phyloP scores from a whole-genome alignment of 2,113 vertebrate genomes.

The Sprattus sprattus region DNA sequence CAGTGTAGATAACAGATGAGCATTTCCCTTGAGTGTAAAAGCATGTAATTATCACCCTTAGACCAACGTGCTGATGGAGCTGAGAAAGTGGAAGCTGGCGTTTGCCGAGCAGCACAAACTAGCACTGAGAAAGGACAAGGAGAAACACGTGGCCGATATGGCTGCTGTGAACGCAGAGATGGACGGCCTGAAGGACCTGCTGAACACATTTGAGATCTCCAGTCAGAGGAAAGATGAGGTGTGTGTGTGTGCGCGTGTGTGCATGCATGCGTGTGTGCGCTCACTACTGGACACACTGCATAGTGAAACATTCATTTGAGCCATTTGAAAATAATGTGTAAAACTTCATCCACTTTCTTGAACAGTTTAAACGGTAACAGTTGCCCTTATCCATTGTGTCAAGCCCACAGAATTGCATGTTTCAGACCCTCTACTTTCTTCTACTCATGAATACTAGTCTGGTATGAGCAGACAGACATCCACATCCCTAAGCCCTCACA shows the following conservation, averaged over 20 bases:
- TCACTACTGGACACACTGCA: background rate
- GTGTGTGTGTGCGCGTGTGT: background rate
- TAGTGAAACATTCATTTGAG: background rate
- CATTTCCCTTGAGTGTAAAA: constrained; percentile 31
- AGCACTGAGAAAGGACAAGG: constrained; percentile 83
- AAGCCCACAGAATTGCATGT: background rate
- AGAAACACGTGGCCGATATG: constrained; percentile 71
- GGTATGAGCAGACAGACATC: background rate
- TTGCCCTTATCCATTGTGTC: background rate
- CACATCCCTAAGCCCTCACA: background rate
- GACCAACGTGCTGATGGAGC: constrained; percentile 86
- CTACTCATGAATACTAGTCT: background rate
- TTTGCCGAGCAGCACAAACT: constrained; percentile 82
- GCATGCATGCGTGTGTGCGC: background rate
- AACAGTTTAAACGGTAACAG: background rate
- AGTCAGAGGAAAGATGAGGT: constrained; percentile 92
- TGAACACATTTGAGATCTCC: constrained; percentile 82
- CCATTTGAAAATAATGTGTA: background rate
- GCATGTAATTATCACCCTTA: constrained; percentile 56
- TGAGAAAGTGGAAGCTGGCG: constrained; percentile 86
- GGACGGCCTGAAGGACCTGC: constrained; percentile 78
- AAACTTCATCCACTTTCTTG: background rate
- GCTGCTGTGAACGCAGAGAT: constrained; percentile 75
- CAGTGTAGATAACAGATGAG: background rate
- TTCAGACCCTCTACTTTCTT: background rate